phyloP scores from a whole-genome alignment of 1,140 invertebrate genomes.

The Microplitis demolitor region DNA sequence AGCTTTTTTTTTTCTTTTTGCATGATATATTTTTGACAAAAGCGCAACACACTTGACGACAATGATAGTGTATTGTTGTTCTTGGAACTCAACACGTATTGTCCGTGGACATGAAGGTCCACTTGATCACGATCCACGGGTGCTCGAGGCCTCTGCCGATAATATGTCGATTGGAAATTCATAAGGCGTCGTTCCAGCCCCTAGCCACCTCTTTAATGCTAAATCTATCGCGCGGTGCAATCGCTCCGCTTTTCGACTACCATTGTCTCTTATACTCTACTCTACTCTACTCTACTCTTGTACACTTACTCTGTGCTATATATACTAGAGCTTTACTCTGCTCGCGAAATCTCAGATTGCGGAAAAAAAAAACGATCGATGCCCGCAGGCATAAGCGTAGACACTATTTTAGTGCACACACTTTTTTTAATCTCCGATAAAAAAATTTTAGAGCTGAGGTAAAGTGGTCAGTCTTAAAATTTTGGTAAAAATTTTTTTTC shows the following conservation, averaged over 20 bases:
- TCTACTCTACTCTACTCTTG: constrained; percentile 8
- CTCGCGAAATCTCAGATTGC: constrained; percentile 5
- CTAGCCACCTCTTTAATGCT: not conserved
- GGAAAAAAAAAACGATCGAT: constrained; percentile 2
- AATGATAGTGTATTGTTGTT: constrained; percentile 57
- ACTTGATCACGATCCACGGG: constrained; percentile 46
- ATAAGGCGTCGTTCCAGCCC: constrained; percentile 26
- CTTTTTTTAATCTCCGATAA: not conserved
- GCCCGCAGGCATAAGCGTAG: not conserved
- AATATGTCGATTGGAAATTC: constrained; percentile 41
- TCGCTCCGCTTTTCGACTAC: constrained; percentile 19
- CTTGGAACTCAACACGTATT: constrained; percentile 39
- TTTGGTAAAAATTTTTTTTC: too few species aligned
- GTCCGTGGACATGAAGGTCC: constrained; percentile 38
- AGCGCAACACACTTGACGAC: constrained; percentile 26
- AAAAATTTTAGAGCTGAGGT: too few species aligned
- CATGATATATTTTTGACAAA: constrained; percentile 14
- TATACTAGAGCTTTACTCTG: not conserved
- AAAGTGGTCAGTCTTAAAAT: too few species aligned
- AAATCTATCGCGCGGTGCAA: constrained; percentile 33
- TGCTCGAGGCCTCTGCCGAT: constrained; percentile 39
- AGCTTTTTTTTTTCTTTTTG: not conserved
- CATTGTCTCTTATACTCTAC: constrained; percentile 12
- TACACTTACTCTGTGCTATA: not conserved
- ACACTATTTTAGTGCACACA: not conserved